phyloP scores from a whole-genome alignment of 2,888 invertebrate genomes.

The Drosophila antonietae region DNA sequence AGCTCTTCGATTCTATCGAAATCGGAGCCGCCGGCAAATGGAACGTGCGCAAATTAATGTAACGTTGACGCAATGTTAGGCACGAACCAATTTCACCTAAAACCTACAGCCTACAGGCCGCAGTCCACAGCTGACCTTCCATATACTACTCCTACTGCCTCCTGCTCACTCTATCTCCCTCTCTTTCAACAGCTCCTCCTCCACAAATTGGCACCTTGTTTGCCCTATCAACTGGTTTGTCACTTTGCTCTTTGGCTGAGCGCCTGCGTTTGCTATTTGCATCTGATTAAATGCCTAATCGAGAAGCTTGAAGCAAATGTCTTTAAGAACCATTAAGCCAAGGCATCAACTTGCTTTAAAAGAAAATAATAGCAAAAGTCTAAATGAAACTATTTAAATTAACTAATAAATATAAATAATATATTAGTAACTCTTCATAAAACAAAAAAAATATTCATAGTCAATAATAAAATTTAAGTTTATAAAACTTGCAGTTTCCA shows the following conservation, averaged over 20 bases:
- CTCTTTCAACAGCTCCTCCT: neutral
- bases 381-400: too few relatives aligned
- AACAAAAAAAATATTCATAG: too few relatives aligned
- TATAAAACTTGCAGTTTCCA: too few relatives aligned
- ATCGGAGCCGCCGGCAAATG: slow-evolving; percentile 55
- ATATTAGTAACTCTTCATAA: too few relatives aligned
- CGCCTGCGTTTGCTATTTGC: neutral
- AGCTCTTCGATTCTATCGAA: slow-evolving; percentile 21
- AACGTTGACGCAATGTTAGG: slow-evolving; percentile 60
- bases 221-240: slow-evolving; percentile 56
- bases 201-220: slow-evolving; percentile 73
- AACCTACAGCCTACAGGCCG: neutral
- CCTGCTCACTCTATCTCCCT: neutral
- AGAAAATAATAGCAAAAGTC: too few relatives aligned
- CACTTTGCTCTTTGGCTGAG: slow-evolving; percentile 33
- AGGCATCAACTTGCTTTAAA: neutral
- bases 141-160: neutral
- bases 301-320: neutral
- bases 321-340: neutral
- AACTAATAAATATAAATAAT: too few relatives aligned
- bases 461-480: too few relatives aligned
- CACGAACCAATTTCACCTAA: slow-evolving; percentile 50
- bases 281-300: slow-evolving; percentile 15
- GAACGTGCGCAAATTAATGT: slow-evolving; percentile 76
- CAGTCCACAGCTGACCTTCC: neutral